These are phyloP conservation scores for Alsophila aescularia DNA, from an alignment of 2,888 invertebrate genomes.

Conservation along the genomic window DNA sequence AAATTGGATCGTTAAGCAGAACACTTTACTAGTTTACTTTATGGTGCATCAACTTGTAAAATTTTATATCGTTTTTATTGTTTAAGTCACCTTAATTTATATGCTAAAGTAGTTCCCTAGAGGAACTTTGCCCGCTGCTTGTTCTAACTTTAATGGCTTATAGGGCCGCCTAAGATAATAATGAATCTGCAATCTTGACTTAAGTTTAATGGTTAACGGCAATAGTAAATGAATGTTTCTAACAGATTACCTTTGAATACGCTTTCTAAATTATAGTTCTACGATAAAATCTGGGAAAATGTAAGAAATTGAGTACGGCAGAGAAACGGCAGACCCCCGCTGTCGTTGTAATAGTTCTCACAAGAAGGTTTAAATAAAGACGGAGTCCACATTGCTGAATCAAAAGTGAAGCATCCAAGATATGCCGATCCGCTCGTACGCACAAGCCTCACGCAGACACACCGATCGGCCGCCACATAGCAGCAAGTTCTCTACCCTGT, in stretches of 20 bases:
- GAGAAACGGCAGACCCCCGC: conserved; percentile 19
- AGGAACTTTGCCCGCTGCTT: conserved; percentile 23
- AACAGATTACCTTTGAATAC: conserved; percentile 14
- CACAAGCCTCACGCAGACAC: no score
- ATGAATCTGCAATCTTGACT: conserved; percentile 16
- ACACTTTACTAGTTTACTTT: conserved; percentile 49
- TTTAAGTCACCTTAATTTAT: conserved; percentile 27
- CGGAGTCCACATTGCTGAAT: no score
- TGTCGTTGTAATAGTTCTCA: conserved; percentile 19
- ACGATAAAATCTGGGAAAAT: conserved; percentile 34
- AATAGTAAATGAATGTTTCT: conserved; percentile 14
- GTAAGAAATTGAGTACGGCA: conserved; percentile 33
- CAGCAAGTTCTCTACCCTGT: no score
- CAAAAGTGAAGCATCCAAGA: no score
- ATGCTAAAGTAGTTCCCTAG: conserved; percentile 22
- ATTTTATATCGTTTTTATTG: conserved; percentile 43
- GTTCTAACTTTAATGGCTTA: conserved; percentile 10
- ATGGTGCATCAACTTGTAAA: conserved; percentile 44
- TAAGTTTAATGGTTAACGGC: conserved; percentile 10
- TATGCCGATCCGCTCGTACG: no score
- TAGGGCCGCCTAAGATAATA: conserved; percentile 4
- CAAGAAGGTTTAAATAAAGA: no score
- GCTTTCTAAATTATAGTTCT: conserved; percentile 11
- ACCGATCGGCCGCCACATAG: no score
- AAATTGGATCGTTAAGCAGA: conserved; percentile 53